Percentiles rank a stretch among this genome's conserved stretches.
Evolutionary conservation across 92 coral and sea anemone genomes (phyloP).

Genomic region (Heliopora coerulea): DNA sequence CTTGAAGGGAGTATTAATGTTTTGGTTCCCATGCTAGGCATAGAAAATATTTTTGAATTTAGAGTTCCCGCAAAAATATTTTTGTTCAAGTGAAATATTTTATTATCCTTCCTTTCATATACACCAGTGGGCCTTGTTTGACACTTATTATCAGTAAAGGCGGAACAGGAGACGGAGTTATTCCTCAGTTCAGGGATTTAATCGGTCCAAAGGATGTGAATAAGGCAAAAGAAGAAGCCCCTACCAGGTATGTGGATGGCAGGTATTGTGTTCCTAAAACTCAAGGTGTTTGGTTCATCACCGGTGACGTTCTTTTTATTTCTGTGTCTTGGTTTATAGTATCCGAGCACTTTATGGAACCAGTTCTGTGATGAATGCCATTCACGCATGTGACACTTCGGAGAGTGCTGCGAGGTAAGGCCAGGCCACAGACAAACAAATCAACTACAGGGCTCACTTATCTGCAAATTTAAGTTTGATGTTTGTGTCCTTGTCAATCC

Average conservation of each 20-base stretch:
- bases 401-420: slow-evolving; percentile 99
- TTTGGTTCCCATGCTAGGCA: too few relatives aligned
- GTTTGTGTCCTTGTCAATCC: too few relatives aligned
- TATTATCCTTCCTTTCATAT: too few relatives aligned
- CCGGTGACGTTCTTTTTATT: too few relatives aligned
- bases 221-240: slow-evolving; percentile 94
- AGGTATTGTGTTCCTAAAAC: not conserved
- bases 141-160: slow-evolving; percentile 86
- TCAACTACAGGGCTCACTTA: too few relatives aligned
- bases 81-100: too few relatives aligned
- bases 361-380: slow-evolving; percentile 92
- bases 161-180: slow-evolving; percentile 72
- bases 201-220: slow-evolving; percentile 98
- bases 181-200: slow-evolving; percentile 85
- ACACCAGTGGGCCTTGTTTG: slow-evolving; percentile 94
- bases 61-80: too few relatives aligned
- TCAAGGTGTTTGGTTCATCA: too few relatives aligned
- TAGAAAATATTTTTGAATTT: too few relatives aligned
- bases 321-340: slow-evolving; percentile 59
- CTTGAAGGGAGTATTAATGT: too few relatives aligned
- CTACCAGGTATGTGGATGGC: slow-evolving; percentile 66
- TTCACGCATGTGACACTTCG: slow-evolving; percentile 93
- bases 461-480: too few relatives aligned
- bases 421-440: too few relatives aligned
- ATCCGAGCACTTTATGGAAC: slow-evolving; percentile 97